Base-by-base conservation (phyloP, 64 coral and sea anemone genomes). In the Montipora cactus region DNA sequence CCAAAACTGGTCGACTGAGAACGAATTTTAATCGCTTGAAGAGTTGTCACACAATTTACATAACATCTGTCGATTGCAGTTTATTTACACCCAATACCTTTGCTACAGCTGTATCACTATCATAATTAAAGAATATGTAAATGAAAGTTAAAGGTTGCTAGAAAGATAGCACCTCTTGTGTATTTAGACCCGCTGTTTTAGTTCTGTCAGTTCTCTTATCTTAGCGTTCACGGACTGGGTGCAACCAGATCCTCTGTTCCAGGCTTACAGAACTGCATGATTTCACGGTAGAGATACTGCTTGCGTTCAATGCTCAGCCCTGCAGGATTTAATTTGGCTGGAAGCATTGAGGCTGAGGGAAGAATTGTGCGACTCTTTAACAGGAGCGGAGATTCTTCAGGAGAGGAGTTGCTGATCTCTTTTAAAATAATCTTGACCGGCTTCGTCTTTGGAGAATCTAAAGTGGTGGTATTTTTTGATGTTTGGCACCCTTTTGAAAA, bases 401-500 rank as follows among this genome's bases (percentile, higher is more conserved):
- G 75, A 78, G 75, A 78, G 8, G 44, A 18, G 75, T 48, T 18
- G 12, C 75, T 78, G 28, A 28, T 28, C 37, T 12, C 48, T 45
- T 45, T 78, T 78, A 18, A 78, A 78, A 18, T 48, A 78, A 45
- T 47, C 75, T 48, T 9, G 16, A 78, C 75, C 25, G 44, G 75
- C 37, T 37, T 37, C 37, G 37, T 37, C 37, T 37, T 37, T 37
- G 37, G 37, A 37, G 37, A 37, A 37, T 74, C 15, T 19, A 74
- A 74, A 74, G 71, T 74, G 71, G 21, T 74, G 71, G 19, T 74
- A 23, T 19, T 18, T 78, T 44, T 78, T 78, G 44, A 78, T 78
- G 25, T 78, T 78, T 47, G 25, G 75, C 28, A 78, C 2, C 75
- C 75, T 78, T 78, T 78, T 10, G 12, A 78, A 78, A 11, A 4